Base-by-base conservation (phyloP, 2,113 vertebrate species). In the Silurus asotus region DNA sequence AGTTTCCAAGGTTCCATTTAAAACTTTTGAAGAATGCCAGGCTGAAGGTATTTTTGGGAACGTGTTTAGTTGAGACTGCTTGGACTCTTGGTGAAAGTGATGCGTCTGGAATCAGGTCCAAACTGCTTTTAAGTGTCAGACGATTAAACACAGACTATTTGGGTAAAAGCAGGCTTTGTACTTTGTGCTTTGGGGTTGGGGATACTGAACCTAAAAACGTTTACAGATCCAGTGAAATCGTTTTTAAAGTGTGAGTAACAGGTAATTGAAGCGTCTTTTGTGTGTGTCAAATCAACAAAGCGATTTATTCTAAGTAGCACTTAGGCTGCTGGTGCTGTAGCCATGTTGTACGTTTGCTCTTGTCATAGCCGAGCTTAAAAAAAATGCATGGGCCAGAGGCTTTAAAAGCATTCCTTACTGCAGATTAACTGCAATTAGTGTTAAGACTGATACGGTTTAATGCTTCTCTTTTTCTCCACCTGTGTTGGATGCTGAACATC, bases 141-240 rank as follows among this genome's bases (percentile, higher is more conserved):
- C 78, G 84, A 86, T 87, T 89, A 88, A 81, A 82, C 87, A 61
- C 37, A 64, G 37, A 59, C 37, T 76, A 37, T 89, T 87, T 82
- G 28, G 75, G 65, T 85, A 82, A 69, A 79, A 67, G 55, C 58
- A 77, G 37, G 20, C n/a, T 81, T 56, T 64, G 69, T 82, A 64
- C 82, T 55, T 19, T 6, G 6, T 23, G 51, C 20, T 79, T 75
- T 20, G 49, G 10, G 61, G 49, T 74, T 25, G 25, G 14, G 6
- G 58, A 37, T 25, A 56, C 58, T 45, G 58, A 80, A 48, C n/a
- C 25, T 14, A 8, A 86, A 56, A 85, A 76, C 49, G 58, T 74
- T 58, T 82, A 74, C 67, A 10, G 67, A 62, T 75, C 78, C 49
- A 64, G 28, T n/a, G 37, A 64, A 64, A 49, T 23, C 82, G 56